Evolutionary conservation across 2,888 invertebrate species (phyloP), one percentile per base, ranked within the genome.

Genomic region (Drosophila borealis): DNA sequence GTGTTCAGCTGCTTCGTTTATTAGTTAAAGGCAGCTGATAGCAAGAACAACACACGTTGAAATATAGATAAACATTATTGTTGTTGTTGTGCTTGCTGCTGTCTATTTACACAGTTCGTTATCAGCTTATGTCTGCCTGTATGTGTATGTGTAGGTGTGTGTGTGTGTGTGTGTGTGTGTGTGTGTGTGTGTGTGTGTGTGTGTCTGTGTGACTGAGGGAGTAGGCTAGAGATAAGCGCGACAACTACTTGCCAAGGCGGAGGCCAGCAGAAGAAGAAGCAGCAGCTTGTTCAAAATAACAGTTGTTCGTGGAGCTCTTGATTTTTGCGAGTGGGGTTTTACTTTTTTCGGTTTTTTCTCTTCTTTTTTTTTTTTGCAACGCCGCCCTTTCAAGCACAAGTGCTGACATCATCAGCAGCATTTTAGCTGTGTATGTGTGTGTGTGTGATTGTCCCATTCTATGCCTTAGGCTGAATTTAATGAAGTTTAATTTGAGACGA

Each of bases 161-260:
- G 17, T 17, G 17, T 17, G 1, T 17, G 17, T 1, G 1, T 25
- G 3, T 42, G 45, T n/a, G 10, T 29, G 37, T 6, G 9, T 41
- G 17, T 34, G 29, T 17, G 48, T 13, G 14, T 11, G 37, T 29
- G 36, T 37, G 25, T 25, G 25, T 25, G 25, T 25, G 25, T 29
- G 29, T 8, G 29, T 8, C 29, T 8, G 29, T 8, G 29, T 29
- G 29, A 29, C 29, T 29, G 29, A 51, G 19, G 33, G 21, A 19
- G 21, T 56, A 51, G 34, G 46, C 37, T 37, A 55, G 39, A 68
- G 88, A 82, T 87, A 82, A 88, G 85, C 70, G 41, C 55, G 48
- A 73, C 78, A 80, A 70, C 63, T 64, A 68, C 63, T 69, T 53
- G 46, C 3, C 59, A 13, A 49, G 45, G 46, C 45, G 21, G 55